phyloP scores from a whole-genome alignment of 1,140 invertebrate genomes.

The Ceratina australensis region DNA sequence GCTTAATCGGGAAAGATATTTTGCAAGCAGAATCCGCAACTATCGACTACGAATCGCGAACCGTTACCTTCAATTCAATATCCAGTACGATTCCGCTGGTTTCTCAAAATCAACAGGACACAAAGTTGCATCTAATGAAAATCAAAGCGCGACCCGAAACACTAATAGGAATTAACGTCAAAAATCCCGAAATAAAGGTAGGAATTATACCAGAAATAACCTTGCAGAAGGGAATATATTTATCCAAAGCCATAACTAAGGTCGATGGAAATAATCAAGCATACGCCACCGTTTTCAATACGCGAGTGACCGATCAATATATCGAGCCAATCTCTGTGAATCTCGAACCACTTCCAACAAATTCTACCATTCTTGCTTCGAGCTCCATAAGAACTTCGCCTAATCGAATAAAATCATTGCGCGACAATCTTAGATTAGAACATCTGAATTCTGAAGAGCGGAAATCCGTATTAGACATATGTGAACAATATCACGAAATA shows the following conservation, averaged over 20 bases:
- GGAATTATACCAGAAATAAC: not conserved
- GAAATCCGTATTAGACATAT: not conserved
- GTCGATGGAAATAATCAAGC: not conserved
- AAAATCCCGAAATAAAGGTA: not conserved
- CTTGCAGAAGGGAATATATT: not conserved
- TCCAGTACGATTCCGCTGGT: too few relatives aligned
- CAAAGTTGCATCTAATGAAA: too few relatives aligned
- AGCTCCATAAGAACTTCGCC: too few relatives aligned
- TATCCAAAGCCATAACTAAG: not conserved
- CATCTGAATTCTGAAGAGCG: too few relatives aligned
- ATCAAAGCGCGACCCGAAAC: not conserved
- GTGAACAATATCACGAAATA: not conserved
- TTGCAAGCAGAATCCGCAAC: not conserved
- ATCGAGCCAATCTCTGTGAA: not conserved
- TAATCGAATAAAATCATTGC: too few relatives aligned
- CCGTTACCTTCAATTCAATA: not conserved
- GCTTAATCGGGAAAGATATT: slow-evolving; percentile 13
- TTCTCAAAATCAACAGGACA: too few relatives aligned
- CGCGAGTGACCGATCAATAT: not conserved
- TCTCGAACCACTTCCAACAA: not conserved
- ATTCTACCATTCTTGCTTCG: not conserved
- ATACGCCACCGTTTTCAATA: not conserved
- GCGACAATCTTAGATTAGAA: too few relatives aligned
- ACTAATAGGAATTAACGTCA: not conserved
- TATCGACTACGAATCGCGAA: not conserved